Evolutionary conservation across 2,797 vertebrate species (phyloP).

Genomic region (Xenopus petersii): DNA sequence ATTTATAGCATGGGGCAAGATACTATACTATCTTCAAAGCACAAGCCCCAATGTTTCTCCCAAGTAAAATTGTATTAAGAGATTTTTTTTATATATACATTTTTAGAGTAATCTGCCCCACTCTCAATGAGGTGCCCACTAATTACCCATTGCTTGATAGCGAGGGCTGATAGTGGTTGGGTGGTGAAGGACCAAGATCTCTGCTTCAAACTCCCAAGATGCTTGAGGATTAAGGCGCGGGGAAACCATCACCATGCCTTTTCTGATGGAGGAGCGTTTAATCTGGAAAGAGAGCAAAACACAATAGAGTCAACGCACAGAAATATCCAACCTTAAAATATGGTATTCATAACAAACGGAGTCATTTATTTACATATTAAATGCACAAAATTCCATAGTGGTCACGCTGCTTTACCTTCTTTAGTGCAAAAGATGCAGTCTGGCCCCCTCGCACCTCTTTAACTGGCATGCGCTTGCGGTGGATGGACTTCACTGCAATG

Average conservation of each 20-base stretch:
- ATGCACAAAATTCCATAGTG: neutral
- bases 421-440: conserved; percentile 94
- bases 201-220: conserved; percentile 95
- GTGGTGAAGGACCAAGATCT: conserved; percentile 91
- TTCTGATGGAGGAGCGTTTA: conserved; percentile 92
- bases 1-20: no score
- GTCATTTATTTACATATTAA: no score
- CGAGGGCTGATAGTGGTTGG: conserved; percentile 92
- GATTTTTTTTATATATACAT: no score
- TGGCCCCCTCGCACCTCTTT: conserved; percentile 96
- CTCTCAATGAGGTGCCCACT: neutral
- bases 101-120: no score
- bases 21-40: no score
- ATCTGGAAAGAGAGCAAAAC: conserved; percentile 68
- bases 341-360: no score
- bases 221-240: conserved; percentile 88
- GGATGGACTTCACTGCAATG: conserved; percentile 97
- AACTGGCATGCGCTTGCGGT: conserved; percentile 96
- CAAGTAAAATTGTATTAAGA: no score
- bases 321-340: no score
- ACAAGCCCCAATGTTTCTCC: no score
- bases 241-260: conserved; percentile 97
- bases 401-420: conserved; percentile 75
- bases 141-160: conserved; percentile 92
- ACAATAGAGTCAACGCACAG: no score